A percentile compares a stretch with the other conserved stretches of the same genome.
phyloP scores from a whole-genome alignment of 2,113 vertebrate genomes.

The Pseudonaja textilis region DNA sequence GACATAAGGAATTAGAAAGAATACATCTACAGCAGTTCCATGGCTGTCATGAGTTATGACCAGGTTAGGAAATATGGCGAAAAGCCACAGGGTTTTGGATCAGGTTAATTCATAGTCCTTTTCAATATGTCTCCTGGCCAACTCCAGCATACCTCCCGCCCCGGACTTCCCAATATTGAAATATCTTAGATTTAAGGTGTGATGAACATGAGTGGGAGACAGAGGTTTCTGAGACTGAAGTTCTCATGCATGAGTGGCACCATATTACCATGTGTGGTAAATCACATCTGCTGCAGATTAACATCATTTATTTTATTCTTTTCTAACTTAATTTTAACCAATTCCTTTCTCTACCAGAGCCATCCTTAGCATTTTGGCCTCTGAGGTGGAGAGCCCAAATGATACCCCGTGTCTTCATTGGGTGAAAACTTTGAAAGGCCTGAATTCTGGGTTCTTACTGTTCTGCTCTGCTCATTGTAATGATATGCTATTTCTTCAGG shows the following conservation, averaged over 20 bases:
- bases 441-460: not conserved
- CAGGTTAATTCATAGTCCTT: not conserved
- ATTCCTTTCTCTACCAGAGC: constrained; percentile 51
- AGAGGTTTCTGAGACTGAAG: not conserved
- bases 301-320: constrained; percentile 50
- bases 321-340: constrained; percentile 60
- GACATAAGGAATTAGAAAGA: not conserved
- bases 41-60: not conserved
- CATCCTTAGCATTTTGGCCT: not conserved
- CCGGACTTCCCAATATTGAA: not conserved
- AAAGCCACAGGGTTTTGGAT: not conserved
- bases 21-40: not conserved
- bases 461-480: not conserved
- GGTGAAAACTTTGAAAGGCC: not conserved
- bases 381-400: not conserved
- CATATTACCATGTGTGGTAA: constrained; percentile 51
- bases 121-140: not conserved
- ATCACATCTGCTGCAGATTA: constrained; percentile 62
- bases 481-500: not conserved
- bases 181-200: not conserved
- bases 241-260: not conserved
- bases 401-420: not conserved
- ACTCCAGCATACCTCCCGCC: not conserved
- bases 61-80: not conserved
- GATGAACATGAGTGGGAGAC: not conserved